These are phyloP conservation scores for Vollenhovia emeryi DNA, from an alignment of 1,140 invertebrate species.

Conservation along the genomic window DNA sequence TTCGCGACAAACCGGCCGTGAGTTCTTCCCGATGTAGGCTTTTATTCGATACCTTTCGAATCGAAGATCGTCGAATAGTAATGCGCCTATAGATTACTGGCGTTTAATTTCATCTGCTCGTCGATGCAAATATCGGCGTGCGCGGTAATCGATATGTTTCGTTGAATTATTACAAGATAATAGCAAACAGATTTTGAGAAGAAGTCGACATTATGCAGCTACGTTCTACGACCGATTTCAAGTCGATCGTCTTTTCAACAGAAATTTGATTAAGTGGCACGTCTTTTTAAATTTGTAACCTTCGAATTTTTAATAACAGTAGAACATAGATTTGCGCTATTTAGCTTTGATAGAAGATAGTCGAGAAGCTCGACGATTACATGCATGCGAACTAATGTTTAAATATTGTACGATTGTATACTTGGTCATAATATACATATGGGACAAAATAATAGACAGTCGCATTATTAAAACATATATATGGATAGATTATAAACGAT, in stretches of 20 bases:
- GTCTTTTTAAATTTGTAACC: neutral
- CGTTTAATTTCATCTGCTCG: conserved; percentile 29
- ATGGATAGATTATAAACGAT: no score
- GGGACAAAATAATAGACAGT: no score
- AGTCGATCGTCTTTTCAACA: neutral
- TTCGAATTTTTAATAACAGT: neutral
- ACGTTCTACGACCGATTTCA: neutral
- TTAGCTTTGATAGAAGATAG: no score
- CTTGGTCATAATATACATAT: no score
- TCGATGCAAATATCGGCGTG: conserved; percentile 11
- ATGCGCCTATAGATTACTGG: conserved; percentile 3
- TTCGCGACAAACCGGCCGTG: conserved; percentile 40
- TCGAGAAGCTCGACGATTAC: no score
- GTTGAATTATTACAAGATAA: conserved; percentile 11
- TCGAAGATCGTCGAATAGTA: neutral
- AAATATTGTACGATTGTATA: no score
- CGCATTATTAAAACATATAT: no score
- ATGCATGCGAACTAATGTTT: no score
- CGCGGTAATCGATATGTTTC: conserved; percentile 28
- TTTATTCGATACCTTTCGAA: conserved; percentile 20
- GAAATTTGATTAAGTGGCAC: neutral
- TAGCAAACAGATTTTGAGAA: neutral
- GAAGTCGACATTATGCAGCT: neutral
- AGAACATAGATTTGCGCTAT: no score
- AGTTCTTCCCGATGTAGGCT: conserved; percentile 21